Evolutionary conservation across 1,140 invertebrate genomes (phyloP), one percentile per base, ranked within the genome.

Genomic region (Nebria ingens): DNA sequence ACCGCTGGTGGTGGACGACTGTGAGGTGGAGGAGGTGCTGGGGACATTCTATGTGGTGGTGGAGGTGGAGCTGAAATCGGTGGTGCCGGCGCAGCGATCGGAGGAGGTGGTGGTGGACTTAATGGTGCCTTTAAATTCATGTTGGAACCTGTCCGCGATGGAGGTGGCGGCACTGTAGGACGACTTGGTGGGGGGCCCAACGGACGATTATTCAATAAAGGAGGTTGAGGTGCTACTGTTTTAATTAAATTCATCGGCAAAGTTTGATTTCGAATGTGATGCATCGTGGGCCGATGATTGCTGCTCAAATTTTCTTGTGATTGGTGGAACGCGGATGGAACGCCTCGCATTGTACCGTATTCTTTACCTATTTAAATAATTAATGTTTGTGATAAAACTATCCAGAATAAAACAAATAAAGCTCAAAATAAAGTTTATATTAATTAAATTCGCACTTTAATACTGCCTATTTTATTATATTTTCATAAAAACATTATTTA

Each of bases 321-420:
- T 22, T 61, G 60, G 23, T 59, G 58, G 20, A 59, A 59, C 23
- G 58, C 42, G 3, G 50, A 20, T 22, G 50, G 50, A 12, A 51
- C 50, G 11, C 50, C 50, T 6, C 50, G 50, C 3, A 51, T 51
- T 22, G 50, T 51, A 15, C 50, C 50, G 15, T 20, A 51, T 12
- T 51, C 50, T 51, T 51, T 45, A 11, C 40, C 40, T 45, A 45
- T 45, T n/a, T n/a, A n/a, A n/a, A n/a, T n/a, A n/a, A n/a, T n/a
- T n/a, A n/a, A n/a, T n/a, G n/a, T n/a, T n/a, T n/a, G n/a, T n/a
- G n/a, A n/a, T n/a, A n/a, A n/a, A n/a, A n/a, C n/a, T n/a, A n/a
- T n/a, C n/a, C n/a, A n/a, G n/a, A n/a, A n/a, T n/a, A n/a, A n/a
- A n/a, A n/a, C n/a, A n/a, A n/a, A n/a, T n/a, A n/a, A n/a, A n/a